A percentile compares a stretch with the other conserved stretches of the same genome.
Conservation (phyloP, 2,888 invertebrate species). For the Parnassius orleans region DNA sequence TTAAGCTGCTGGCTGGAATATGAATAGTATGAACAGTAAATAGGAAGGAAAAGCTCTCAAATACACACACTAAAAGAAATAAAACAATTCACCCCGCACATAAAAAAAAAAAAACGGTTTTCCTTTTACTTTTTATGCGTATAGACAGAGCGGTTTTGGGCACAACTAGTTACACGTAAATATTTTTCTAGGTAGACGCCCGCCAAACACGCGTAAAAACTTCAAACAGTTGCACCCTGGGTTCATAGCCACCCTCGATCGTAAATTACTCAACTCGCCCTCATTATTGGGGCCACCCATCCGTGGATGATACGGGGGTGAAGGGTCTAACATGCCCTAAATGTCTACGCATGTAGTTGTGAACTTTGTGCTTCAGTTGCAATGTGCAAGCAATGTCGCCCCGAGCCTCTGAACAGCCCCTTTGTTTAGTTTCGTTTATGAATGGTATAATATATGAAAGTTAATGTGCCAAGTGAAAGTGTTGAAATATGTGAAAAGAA, state of each 20-base stretch:
- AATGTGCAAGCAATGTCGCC: conserved; percentile 13
- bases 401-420: background rate
- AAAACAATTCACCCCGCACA: too few species aligned
- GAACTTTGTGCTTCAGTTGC: conserved; percentile 29
- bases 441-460: too few species aligned
- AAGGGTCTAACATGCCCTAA: conserved; percentile 29
- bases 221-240: conserved; percentile 72
- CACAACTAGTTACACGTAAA: conserved; percentile 26
- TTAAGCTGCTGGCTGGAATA: too few species aligned
- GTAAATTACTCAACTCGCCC: conserved; percentile 73
- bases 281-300: conserved; percentile 70
- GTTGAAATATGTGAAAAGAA: too few species aligned
- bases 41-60: too few species aligned
- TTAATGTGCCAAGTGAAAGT: too few species aligned
- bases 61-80: too few species aligned
- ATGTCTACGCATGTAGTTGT: conserved; percentile 30
- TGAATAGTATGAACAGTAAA: too few species aligned
- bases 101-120: too few species aligned
- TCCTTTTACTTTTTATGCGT: background rate
- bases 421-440: conserved; percentile 7
- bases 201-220: conserved; percentile 67
- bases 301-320: conserved; percentile 59
- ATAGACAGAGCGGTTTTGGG: conserved; percentile 9
- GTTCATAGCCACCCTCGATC: conserved; percentile 55
- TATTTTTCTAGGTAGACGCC: conserved; percentile 37